Base-by-base conservation (phyloP, 1,140 invertebrate species). In the Papilio xuthus region DNA sequence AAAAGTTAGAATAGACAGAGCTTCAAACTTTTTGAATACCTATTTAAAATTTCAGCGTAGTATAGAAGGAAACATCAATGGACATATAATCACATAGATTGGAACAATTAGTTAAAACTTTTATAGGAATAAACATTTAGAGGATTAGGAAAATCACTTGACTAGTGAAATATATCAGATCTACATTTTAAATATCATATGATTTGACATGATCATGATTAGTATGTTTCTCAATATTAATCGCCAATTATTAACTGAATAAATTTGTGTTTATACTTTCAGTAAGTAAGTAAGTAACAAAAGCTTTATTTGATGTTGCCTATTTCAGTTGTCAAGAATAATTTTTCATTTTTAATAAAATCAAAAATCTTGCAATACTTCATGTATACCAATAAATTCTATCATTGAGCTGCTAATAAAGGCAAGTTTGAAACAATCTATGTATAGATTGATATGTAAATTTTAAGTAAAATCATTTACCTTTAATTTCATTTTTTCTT, bases 391-490 rank as follows among this genome's bases (percentile, higher is more conserved):
- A 67, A 32, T 7, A 56, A 56, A 56, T 53, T 26, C 23, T 6
- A 10, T 3, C 4, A 15, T 32, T 67, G 60, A 67, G 12, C 26
- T 67, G 60, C 12, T 67, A 32, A 60, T 60, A 28, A 8, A 60
- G 20, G 10, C 20, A 23, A 67, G 26, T 67, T 28, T 18, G 13
- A 67, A 67, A 67, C 47, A 75, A 32, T 75, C 26, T 53, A 26
- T 44, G 6, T 18, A 12, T 56, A 56, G 41, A 76, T 56, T 76
- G 74, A 76, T 76, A 76, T 76, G 74, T 76, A 18, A 60, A 41
- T 60, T 76, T 60, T 63, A 42, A 63, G 23, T 23, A 28, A 32
- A 41, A 60, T 63, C 12, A 13, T 67, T 63, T 37, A 76, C 53
- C n/a, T 60, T 28, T 56, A 76, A 23, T 23, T 42, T 60, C 12